phyloP scores from a whole-genome alignment of 1,140 invertebrate species.

The Meloidogyne hapla region DNA sequence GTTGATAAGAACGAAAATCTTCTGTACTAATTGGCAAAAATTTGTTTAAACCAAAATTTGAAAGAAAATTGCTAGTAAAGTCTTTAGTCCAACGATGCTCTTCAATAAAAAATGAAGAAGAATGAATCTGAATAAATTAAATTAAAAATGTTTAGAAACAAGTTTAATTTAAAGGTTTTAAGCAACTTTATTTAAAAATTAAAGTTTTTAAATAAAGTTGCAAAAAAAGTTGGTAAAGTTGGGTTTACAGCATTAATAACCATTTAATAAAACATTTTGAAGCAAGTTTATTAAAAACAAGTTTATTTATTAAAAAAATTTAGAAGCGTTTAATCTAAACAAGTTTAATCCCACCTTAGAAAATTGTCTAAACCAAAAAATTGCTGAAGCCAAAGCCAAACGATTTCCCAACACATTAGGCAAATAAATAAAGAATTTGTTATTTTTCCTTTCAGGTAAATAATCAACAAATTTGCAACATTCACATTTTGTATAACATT shows the following conservation, averaged over 20 bases:
- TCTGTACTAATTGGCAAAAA: constrained; percentile 8
- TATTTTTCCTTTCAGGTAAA: background rate
- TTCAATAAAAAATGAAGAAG: background rate
- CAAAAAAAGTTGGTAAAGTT: background rate
- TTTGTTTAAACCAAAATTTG: background rate
- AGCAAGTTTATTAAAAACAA: background rate
- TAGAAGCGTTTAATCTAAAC: no score
- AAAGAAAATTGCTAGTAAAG: background rate
- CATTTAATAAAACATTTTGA: background rate
- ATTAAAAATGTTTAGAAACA: background rate
- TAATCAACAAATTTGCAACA: background rate
- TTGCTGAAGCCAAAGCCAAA: background rate
- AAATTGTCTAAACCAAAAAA: constrained; percentile 15
- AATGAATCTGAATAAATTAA: background rate
- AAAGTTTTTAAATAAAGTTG: no score
- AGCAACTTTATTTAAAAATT: no score
- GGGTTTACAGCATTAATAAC: background rate
- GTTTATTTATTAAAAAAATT: constrained; percentile 9
- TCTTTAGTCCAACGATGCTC: background rate
- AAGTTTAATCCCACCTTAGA: constrained; percentile 13
- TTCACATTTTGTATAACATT: background rate
- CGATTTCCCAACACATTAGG: constrained; percentile 3
- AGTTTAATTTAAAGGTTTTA: background rate
- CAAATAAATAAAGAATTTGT: constrained; percentile 9
- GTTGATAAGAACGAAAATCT: background rate